Conservation (phyloP, 2,797 vertebrate species). For the Chaetophractus vellerosus region DNA sequence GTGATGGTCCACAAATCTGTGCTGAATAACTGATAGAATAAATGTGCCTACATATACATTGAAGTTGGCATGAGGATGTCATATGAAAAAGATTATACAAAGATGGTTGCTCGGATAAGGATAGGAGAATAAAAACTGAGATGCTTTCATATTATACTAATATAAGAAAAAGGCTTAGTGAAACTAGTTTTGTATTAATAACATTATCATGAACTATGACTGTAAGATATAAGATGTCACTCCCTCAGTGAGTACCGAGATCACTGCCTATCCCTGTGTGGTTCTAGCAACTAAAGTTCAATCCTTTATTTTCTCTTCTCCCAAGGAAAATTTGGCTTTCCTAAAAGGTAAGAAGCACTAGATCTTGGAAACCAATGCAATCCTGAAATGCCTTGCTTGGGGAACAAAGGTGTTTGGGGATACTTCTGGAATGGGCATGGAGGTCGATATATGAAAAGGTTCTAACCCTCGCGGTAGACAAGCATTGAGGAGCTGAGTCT, state of each 20-base stretch:
- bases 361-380: background rate
- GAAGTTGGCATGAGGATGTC: background rate
- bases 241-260: background rate
- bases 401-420: background rate
- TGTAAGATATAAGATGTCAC: background rate
- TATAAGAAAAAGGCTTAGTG: background rate
- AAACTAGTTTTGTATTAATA: background rate
- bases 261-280: background rate
- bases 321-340: background rate
- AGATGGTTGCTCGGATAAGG: background rate
- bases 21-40: background rate
- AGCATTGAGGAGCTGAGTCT: background rate
- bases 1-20: background rate
- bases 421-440: background rate
- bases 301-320: background rate
- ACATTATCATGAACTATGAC: background rate
- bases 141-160: background rate
- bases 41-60: background rate
- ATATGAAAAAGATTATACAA: background rate
- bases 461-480: background rate
- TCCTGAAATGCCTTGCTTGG: background rate
- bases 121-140: background rate
- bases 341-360: no score
- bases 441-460: background rate
- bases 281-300: background rate